Base-by-base conservation (phyloP, 2,888 invertebrate species). In the Ephialtes manifestator region DNA sequence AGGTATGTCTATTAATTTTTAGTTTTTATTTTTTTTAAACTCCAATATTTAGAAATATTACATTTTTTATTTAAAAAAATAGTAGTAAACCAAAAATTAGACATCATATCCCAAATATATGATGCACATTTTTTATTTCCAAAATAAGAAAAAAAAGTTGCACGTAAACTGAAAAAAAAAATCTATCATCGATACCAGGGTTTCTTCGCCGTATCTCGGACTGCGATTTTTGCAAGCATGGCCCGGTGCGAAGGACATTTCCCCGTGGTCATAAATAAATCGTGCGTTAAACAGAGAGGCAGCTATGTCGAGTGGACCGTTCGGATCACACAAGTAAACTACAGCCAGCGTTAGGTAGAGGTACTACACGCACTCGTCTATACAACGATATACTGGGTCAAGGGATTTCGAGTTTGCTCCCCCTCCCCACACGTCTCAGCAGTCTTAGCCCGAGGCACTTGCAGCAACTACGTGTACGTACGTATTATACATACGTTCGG, bases 311-410 rank as follows among this genome's bases (percentile, higher is more conserved):
- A 18, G 39, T 35, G 43, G 24, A 43, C 65, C 18, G 43, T 74
- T 71, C 46, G 60, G 60, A 74, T 74, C 74, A 35, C 55, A 31
- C 65, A 39, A 39, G 65, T 20, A 65, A 65, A 65, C 18, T 3
- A 65, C 8, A 46, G 74, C 11, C 51, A 28, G 15, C 74, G 74
- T 70, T 51, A 43, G 46, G 74, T 46, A n/a, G 43, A 58, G 15
- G 58, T 43, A n/a, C 8, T 35, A 39, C 43, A 58, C 74, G n/a
- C 60, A 35, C 46, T n/a, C 24, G 60, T 74, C 71, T 71, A 67
- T 83, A 87, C 80, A 71, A 77, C 86, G 79, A 81, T 87, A 86
- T 87, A 87, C 86, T 87, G 86, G 87, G 87, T 87, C 87, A 87
- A 87, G 87, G 87, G 87, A 87, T 87, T 86, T 87, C 86, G 84